phyloP scores from a whole-genome alignment of 2,797 vertebrate genomes.

The Lepidocolaptes lacrymiger region DNA sequence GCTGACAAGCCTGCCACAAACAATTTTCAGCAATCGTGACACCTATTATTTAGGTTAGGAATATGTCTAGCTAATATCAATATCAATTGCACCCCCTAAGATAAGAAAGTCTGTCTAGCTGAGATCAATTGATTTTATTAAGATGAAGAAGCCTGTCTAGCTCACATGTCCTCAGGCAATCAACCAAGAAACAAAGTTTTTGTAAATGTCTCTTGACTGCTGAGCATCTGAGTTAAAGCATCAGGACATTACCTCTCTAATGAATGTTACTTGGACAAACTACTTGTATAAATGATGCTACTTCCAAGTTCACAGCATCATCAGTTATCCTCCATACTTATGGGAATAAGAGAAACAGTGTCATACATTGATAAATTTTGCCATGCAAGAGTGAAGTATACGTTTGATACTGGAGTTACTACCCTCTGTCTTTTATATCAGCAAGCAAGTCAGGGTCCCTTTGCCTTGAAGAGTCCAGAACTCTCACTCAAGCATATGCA shows the following conservation, averaged over 20 bases:
- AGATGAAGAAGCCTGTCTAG: constrained; percentile 33
- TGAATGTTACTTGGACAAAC: neutral
- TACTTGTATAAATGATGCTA: neutral
- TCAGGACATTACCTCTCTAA: neutral
- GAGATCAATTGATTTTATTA: constrained; percentile 34
- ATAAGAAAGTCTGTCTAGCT: constrained; percentile 24
- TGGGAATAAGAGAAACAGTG: neutral
- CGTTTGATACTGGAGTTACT: neutral
- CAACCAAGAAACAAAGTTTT: neutral
- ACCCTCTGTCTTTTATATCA: neutral
- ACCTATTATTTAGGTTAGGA: constrained; percentile 28
- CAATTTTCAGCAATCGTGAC: neutral
- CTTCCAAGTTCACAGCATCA: neutral
- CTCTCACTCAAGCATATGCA: neutral
- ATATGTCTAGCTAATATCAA: constrained; percentile 18
- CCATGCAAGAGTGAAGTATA: neutral
- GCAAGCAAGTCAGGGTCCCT: neutral
- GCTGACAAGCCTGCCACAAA: constrained; percentile 51
- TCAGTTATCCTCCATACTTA: neutral
- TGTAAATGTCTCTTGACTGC: neutral
- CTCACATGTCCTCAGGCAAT: neutral
- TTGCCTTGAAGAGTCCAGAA: neutral
- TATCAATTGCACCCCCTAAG: neutral
- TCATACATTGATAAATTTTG: neutral
- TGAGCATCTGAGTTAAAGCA: neutral